Conservation (phyloP, 23 tunicate species). For the Halocynthia roretzi region DNA sequence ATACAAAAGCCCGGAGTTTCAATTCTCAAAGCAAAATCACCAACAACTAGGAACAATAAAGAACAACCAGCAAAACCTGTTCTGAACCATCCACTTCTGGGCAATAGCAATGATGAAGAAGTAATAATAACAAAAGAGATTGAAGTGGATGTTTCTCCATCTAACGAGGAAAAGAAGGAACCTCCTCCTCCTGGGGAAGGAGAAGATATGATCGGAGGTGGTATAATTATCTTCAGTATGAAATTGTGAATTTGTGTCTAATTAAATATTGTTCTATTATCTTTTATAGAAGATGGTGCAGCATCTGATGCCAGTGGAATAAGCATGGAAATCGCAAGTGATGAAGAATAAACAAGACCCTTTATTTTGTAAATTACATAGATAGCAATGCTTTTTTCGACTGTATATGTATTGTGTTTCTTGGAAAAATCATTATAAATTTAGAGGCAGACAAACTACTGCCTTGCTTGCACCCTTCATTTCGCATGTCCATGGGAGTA, state of each 20-base stretch:
- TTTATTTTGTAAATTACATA: no score
- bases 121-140: neutral
- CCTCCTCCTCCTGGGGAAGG: constrained; percentile 31
- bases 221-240: constrained; percentile 52
- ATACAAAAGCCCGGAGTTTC: neutral
- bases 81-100: neutral
- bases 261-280: neutral
- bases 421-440: no score
- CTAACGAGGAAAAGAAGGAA: neutral
- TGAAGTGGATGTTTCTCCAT: neutral
- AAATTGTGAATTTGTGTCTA: constrained; percentile 24
- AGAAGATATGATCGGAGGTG: neutral
- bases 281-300: constrained; percentile 35
- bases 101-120: neutral
- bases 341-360: constrained; percentile 25
- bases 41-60: neutral
- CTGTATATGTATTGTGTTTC: no score
- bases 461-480: no score
- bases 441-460: no score
- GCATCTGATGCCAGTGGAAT: constrained; percentile 83
- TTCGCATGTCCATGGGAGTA: no score
- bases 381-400: no score
- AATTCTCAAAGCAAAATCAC: neutral
- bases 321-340: constrained; percentile 86
- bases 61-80: neutral